Percentiles rank a stretch among this genome's conserved stretches.
Evolutionary conservation across 2,888 invertebrate genomes (phyloP).

Genomic region (Dolichopus griseipennis): DNA sequence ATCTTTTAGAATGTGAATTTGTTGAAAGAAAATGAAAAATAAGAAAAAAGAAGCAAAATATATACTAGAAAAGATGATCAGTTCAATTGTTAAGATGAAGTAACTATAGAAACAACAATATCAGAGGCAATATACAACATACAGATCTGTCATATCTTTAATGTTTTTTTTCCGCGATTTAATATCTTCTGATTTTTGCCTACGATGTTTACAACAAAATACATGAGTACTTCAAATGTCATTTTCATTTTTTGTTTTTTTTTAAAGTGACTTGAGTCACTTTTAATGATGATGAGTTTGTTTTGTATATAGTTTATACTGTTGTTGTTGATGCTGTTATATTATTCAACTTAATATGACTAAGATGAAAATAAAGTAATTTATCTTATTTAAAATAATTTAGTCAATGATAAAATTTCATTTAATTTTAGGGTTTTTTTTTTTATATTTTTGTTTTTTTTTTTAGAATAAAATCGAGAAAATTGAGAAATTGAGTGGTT

Average conservation of each 20-base stretch:
- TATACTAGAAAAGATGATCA: conserved; percentile 19
- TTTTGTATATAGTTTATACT: neutral
- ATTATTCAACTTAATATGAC: too few species aligned
- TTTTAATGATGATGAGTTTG: neutral
- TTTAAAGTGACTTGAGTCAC: neutral
- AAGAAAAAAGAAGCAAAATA: conserved; percentile 24
- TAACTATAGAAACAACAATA: neutral
- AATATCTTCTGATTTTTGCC: neutral
- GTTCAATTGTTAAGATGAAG: conserved; percentile 20
- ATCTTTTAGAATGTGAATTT: conserved; percentile 8
- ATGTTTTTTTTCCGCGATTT: neutral
- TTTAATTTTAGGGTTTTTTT: too few species aligned
- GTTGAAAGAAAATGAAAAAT: conserved; percentile 16
- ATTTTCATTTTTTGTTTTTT: neutral
- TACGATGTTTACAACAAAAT: neutral
- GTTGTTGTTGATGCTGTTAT: neutral
- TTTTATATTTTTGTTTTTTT: too few species aligned
- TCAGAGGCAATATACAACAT: neutral
- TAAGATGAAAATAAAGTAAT: neutral
- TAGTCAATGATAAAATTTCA: neutral
- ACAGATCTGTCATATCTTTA: neutral
- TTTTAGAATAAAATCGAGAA: too few species aligned
- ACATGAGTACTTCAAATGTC: neutral
- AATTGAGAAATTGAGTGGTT: neutral
- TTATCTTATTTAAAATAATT: conserved; percentile 6